Base-by-base conservation (phyloP, 2,797 vertebrate species). In the Helicolenus hilgendorfi region DNA sequence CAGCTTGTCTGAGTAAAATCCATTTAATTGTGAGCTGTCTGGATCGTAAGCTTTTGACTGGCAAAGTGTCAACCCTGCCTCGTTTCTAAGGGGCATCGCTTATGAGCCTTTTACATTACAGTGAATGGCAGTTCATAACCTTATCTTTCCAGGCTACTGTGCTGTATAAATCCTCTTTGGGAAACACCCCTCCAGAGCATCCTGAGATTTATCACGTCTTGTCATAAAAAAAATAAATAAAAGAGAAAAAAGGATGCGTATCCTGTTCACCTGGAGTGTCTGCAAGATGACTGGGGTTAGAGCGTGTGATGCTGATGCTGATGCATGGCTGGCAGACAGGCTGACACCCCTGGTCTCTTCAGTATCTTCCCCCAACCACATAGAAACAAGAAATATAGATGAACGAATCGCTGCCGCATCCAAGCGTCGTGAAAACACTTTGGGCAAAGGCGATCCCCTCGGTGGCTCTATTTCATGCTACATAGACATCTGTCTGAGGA, bases 121-220 rank as follows among this genome's bases (percentile, higher is more conserved):
- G 53, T 74, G 82, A 95, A 89, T 89, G 88, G 75, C 80, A 83
- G 87, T 83, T 93, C 82, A 88, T 86, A 84, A 92, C 83, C 88
- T 95, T 92, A 93, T 89, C 89, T 89, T 89, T 76, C 72, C 26
- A 1, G 33, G 58, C 72, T 79, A 56, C 64, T 36, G 29, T 33
- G 80, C 86, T 36, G 38, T 76, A 86, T 92, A 90, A 95, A 92
- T 92, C 81, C 81, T 86, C 89, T 84, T 79, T 71, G 79, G 84
- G 68, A 92, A 89, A 84, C 81, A 77, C 64, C 55, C 60, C 64
- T 71, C 20, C 15, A 81, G 77, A 93, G 64, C 49, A 58, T 84
- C 69, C 69, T 71, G 77, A 88, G 81, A 92, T 94, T 86, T 91
- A 89, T 84, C 85, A 86, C 64, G 60, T 78, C 81, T 81, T 92